Evolutionary conservation across 2,113 vertebrate genomes (phyloP).

Genomic region (Crotalus viridis): DNA sequence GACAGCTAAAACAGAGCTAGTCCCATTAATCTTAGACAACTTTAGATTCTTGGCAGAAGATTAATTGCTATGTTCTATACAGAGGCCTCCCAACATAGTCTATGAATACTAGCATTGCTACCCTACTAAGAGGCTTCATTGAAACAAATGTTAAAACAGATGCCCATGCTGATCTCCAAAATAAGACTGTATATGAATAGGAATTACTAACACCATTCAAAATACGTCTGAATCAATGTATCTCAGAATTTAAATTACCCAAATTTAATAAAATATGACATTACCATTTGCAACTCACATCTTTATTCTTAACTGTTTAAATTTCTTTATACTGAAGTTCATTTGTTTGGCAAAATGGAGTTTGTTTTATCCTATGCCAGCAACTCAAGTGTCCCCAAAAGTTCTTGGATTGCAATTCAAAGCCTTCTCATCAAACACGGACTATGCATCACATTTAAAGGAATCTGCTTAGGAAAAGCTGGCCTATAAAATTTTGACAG

Average conservation of each 20-base stretch:
- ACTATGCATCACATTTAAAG: not conserved
- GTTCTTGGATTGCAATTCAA: not conserved
- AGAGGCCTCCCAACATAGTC: not conserved
- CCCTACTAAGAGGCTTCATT: not conserved
- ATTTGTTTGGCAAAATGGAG: not conserved
- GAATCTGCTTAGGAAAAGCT: not conserved
- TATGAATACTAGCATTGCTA: not conserved
- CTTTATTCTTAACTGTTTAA: not conserved
- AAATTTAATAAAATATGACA: not conserved
- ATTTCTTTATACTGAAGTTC: not conserved
- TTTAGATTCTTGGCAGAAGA: not conserved
- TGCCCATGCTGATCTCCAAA: not conserved
- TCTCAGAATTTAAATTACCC: not conserved
- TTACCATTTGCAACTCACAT: not conserved
- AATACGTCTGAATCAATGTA: not conserved
- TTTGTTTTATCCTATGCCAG: not conserved
- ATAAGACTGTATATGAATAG: not conserved
- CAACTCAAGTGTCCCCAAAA: not conserved
- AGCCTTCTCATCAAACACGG: not conserved
- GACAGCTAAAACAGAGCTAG: not conserved
- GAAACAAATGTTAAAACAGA: not conserved
- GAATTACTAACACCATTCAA: not conserved
- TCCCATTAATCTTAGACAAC: not conserved
- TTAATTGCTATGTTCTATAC: not conserved
- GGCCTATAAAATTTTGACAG: not conserved